Base-by-base conservation (phyloP, 2,888 invertebrate species). In the Pristionchus mayeri region DNA sequence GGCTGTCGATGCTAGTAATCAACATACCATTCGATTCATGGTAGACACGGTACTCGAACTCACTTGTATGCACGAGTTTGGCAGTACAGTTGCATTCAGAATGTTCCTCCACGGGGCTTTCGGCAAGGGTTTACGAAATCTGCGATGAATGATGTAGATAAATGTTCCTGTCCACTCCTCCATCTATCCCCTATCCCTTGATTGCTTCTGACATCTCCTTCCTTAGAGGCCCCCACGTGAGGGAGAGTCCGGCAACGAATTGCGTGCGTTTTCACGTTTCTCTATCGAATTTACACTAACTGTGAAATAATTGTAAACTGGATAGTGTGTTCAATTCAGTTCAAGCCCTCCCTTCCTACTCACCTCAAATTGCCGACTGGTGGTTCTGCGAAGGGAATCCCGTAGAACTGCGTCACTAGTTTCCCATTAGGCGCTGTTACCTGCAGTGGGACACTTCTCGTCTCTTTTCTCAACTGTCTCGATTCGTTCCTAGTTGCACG, bases 101-200 rank as follows among this genome's bases (percentile, higher is more conserved):
- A 96, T 95, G 86, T 93, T 93, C 40, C 95, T 94, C 97, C 96
- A 97, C 91, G 94, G 95, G 90, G 96, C 96, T 67, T 95, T 95
- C 0, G 96, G 96, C 90, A 96, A 95, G 18, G 97, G 97, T 93
- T 97, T 97, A 87, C 96, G 95, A 94, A 97, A 97, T 91, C 97
- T 95, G 87, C 96, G 94, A 80, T n/a, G n/a, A n/a, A n/a, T 0
- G 44, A 44, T 44, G 6, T 44, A 71, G 30, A 71, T 24, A 71
- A 11, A 6, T 34, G 7, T 71, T 71, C 13, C 40, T n/a, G 27
- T 60, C 9, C 60, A 6, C 27, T 24, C 27, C 21, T 24, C 54
- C 24, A n/a, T 63, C 63, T 18, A 0, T 27, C 63, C 16, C 34
- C 63, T n/a, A n/a, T 3, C 11, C 63, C 3, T 34, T 76, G 48